These are phyloP conservation scores for Podargus strigoides DNA, from an alignment of 2,797 vertebrate genomes.

Conservation along the genomic window DNA sequence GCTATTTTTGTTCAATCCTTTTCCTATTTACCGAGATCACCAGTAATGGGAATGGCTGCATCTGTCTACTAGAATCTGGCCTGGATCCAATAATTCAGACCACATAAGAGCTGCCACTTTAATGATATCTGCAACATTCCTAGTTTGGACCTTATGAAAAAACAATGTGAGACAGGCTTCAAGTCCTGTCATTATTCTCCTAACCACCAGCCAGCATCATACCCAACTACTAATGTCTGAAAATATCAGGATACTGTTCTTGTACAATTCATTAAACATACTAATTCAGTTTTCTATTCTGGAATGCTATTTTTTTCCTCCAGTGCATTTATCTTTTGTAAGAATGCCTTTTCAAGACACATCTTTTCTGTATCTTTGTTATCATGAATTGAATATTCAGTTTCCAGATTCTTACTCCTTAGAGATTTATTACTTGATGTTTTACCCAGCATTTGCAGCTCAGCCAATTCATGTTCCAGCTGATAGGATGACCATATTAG, in stretches of 20 bases:
- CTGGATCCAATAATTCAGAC: background rate
- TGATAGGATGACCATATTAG: slow-evolving; percentile 32
- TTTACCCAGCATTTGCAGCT: slow-evolving; percentile 51
- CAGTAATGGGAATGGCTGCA: background rate
- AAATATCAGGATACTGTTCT: background rate
- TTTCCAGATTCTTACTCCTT: background rate
- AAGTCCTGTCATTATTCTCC: background rate
- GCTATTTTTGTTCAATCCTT: background rate
- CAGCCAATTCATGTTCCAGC: slow-evolving; percentile 76
- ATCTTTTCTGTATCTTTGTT: background rate
- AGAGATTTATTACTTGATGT: background rate
- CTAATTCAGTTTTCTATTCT: slow-evolving; percentile 78
- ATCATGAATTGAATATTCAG: background rate
- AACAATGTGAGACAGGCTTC: background rate
- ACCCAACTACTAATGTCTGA: background rate
- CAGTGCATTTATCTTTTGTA: slow-evolving; percentile 74
- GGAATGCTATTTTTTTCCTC: slow-evolving; percentile 74
- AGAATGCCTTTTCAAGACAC: slow-evolving; percentile 66
- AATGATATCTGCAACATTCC: background rate
- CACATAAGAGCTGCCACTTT: background rate
- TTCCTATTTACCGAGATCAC: background rate
- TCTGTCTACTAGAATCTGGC: background rate
- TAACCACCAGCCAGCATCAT: background rate
- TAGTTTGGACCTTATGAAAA: background rate
- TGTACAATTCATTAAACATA: slow-evolving; percentile 57